Conservation (phyloP, 2,797 vertebrate species). For the Vespertilio murinus region DNA sequence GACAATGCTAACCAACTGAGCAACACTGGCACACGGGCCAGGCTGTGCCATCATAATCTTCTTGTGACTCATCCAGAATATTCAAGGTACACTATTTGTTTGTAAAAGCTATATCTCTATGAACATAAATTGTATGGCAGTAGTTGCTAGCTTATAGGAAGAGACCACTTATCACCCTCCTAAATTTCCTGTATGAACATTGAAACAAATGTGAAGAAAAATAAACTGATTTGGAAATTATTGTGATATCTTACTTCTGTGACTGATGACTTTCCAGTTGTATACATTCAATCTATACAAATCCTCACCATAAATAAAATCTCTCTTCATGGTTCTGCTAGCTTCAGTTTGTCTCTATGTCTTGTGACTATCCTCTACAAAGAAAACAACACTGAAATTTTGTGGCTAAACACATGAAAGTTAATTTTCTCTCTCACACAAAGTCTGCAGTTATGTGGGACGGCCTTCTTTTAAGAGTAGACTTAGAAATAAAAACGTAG, state of each 20-base stretch:
- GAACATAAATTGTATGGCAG: not conserved
- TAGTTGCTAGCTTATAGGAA: not conserved
- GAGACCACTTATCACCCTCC: not conserved
- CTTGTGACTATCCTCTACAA: not conserved
- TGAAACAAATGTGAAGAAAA: constrained; percentile 18
- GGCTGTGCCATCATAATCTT: not conserved
- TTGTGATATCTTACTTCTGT: not conserved
- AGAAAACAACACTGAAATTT: not conserved
- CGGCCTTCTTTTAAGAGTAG: not conserved
- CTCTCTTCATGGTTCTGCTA: not conserved
- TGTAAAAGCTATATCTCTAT: not conserved
- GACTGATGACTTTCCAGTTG: not conserved
- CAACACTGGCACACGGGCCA: too few species aligned
- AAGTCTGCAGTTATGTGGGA: not conserved
- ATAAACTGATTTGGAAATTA: constrained; percentile 10
- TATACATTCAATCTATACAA: not conserved
- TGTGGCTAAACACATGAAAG: not conserved
- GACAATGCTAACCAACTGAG: too few species aligned
- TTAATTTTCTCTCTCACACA: not conserved
- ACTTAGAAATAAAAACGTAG: not conserved
- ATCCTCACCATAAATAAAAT: not conserved
- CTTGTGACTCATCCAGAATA: not conserved
- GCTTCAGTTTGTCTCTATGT: not conserved
- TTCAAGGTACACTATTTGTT: not conserved
- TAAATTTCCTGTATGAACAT: not conserved